Evolutionary conservation across 2,797 vertebrate genomes (phyloP), one percentile per base, ranked within the genome.

Genomic region (Bufotes viridis): DNA sequence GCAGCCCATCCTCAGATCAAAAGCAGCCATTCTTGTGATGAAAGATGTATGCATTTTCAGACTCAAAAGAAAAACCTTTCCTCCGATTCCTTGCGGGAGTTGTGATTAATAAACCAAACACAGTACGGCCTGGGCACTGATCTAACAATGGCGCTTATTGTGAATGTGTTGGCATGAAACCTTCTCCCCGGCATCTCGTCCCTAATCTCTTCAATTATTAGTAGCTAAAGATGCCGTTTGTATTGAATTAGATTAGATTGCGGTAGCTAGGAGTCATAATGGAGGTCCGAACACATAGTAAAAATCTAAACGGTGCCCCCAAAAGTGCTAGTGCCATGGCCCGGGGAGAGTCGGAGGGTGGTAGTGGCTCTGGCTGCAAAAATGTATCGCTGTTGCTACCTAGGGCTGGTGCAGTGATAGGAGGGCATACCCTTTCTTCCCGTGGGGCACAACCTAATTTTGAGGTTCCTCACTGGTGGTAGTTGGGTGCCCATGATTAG

Each of bases 1-100:
- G 82, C 55, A 3, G 87, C 22, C 49, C 22, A 86, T 84, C 79
- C 58, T 67, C 20, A 82, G 83, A 86, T 89, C 78, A 89, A 89
- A 89, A 26, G 79, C 11, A 76, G 42, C 42, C 70, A 78, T 69
- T 65, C 88, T 86, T 86, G 70, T 86, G 88, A 89, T 89, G 78
- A 89, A 82, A 86, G 83, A 81, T 81, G 42, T 81, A 80, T 84
- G 78, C 57, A 24, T 63, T 80, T 34, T 15, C 70, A 55, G 58
- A 58, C 65, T 87, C 53, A 81, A 65, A 85, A 85, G 84, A 85
- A 74, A 85, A 87, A 87, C 82, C 82, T 84, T 84, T 84, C 82
- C 75, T 51, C 49, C 6, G 49, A 84, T 61, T 75, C 70, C 82
- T 60, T 26, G 11, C 65, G 78, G 85, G 65, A 87, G 57, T 58